Base-by-base conservation (phyloP, 2,113 vertebrate genomes). In the Aptenodytes forsteri region DNA sequence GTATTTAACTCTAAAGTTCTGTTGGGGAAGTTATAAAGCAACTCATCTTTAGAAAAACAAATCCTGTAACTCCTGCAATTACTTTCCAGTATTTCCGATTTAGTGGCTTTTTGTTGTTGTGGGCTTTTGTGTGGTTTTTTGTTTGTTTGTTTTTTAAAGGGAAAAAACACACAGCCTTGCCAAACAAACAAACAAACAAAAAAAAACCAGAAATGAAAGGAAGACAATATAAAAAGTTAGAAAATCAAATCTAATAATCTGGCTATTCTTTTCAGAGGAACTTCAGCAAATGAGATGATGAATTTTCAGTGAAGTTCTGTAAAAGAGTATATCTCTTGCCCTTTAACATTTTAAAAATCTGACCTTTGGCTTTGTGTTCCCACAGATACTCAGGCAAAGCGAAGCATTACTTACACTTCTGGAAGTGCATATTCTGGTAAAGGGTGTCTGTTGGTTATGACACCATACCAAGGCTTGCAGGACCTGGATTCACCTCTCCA, bases 1-100 rank as follows among this genome's bases (percentile, higher is more conserved):
- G 3, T 80, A 80, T 90, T 96, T 93, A 80, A 91, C 81, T 82
- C 61, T 26, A 4, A 76, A 79, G 40, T 94, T 94, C 87, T 93
- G 4, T 1, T 38, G 18, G 52, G 36, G 40, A 44, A 54, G 58
- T 69, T 78, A 67, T 19, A 86, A 66, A 89, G 83, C 42, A 93
- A 65, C 70, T 87, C 54, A 61, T 47, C 7, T 77, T 80, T n/a
- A 79, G n/a, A 70, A 72, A 62, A 59, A 50, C 44, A 89, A 87
- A 65, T 32, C n/a, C 47, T 47, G 11, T 78, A 77, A 90, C 29
- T 85, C 70, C 38, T 77, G 75, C 77, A 89, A 87, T 55, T 75
- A 47, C n/a, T 84, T 94, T 26, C 52, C 32, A 84, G 29, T 38
- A 65, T 69, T 87, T 84, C 44, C 3, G 1, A 19, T 64, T 64